Evolutionary conservation across 2,113 vertebrate species (phyloP).

Genomic region (Labeo rohita): DNA sequence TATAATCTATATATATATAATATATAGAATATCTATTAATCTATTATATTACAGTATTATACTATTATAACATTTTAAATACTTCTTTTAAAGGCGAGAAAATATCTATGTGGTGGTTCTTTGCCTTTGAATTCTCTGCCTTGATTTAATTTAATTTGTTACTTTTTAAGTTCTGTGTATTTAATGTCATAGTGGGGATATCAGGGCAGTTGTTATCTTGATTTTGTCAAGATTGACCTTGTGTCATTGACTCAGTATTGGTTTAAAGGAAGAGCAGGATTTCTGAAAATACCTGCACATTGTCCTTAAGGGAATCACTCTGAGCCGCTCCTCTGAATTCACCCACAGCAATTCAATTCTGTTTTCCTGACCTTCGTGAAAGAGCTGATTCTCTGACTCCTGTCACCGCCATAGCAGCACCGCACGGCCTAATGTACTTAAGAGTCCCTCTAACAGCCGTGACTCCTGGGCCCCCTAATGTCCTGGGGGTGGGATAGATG

Average conservation of each 20-base stretch:
- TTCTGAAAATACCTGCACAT: constrained; percentile 79
- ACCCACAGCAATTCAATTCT: constrained; percentile 61
- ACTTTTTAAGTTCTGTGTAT: not conserved
- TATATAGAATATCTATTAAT: too few species aligned
- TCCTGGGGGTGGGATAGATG: constrained; percentile 77
- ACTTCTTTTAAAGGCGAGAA: not conserved
- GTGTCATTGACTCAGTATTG: constrained; percentile 3
- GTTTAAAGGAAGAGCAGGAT: constrained; percentile 61
- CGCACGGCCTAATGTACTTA: constrained; percentile 86
- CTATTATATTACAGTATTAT: not conserved
- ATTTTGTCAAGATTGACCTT: constrained; percentile 42
- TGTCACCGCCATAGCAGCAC: constrained; percentile 84
- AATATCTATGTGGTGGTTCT: too few species aligned
- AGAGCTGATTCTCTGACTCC: constrained; percentile 88
- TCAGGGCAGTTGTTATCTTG: constrained; percentile 14
- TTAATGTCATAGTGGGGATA: not conserved
- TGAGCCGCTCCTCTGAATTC: constrained; percentile 79
- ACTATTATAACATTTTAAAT: not conserved
- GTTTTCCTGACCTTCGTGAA: constrained; percentile 68
- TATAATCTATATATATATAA: not conserved
- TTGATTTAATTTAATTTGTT: too few species aligned
- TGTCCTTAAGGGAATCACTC: constrained; percentile 80
- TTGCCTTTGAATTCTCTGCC: too few species aligned
- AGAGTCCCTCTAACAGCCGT: constrained; percentile 90
- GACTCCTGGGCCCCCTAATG: constrained; percentile 83